A percentile compares a stretch with the other conserved stretches of the same genome.
Conservation (phyloP, 2,113 vertebrate genomes). For the Zosterops japonicus region DNA sequence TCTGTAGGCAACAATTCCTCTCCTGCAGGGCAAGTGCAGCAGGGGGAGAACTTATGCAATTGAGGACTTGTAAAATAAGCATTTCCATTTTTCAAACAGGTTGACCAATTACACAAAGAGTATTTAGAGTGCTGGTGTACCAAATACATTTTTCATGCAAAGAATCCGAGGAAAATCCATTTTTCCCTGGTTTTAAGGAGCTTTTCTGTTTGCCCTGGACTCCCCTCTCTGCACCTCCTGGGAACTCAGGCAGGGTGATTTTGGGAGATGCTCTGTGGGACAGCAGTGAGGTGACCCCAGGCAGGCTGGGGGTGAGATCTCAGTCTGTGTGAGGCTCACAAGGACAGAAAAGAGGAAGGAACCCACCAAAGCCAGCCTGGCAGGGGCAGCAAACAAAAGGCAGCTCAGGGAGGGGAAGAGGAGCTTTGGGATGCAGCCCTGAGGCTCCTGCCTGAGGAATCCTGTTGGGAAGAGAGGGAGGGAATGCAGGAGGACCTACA, state of each 20-base stretch:
- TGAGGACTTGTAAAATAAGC: neutral
- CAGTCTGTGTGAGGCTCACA: neutral
- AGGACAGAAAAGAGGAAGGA: neutral
- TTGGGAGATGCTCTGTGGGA: neutral
- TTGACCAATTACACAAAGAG: neutral
- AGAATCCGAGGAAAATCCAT: neutral
- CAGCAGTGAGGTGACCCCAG: neutral
- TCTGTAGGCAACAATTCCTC: neutral
- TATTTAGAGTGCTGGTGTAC: neutral
- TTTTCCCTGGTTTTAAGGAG: neutral
- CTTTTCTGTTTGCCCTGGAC: neutral
- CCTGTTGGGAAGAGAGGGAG: neutral
- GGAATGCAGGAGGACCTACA: neutral
- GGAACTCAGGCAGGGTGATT: rapidly evolving
- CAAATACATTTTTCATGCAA: neutral
- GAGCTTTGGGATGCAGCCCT: neutral
- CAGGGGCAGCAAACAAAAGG: neutral
- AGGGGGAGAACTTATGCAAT: neutral
- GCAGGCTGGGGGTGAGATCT: rapidly evolving
- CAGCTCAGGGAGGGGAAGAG: neutral
- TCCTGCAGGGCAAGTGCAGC: neutral
- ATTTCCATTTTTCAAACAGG: neutral
- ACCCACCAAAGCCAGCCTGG: neutral
- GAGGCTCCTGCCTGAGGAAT: neutral
- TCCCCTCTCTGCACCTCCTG: too few relatives aligned